Conservation (phyloP, 1,140 invertebrate species). For the Rhyacophila brunnea region DNA sequence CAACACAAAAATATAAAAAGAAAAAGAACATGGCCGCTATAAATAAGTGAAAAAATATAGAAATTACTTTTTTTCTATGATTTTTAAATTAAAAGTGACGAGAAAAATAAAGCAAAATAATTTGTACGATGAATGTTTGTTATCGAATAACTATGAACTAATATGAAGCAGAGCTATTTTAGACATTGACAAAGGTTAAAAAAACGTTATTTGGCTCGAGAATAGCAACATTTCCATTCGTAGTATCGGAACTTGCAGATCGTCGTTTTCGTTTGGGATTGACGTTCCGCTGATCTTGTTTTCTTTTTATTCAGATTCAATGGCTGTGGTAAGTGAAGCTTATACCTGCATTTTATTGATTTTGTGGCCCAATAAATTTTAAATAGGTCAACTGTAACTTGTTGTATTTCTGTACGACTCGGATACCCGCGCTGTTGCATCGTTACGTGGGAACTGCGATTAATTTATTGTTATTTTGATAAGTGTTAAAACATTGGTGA, state of each 20-base stretch:
- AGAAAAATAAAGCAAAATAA: no score
- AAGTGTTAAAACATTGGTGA: constrained; percentile 6
- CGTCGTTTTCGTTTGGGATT: constrained; percentile 13
- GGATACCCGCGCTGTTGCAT: background rate
- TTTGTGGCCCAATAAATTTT: constrained; percentile 6
- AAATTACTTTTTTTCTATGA: no score
- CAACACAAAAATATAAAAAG: no score
- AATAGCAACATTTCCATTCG: constrained; percentile 14
- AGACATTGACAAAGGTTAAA: background rate
- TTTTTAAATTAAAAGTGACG: no score
- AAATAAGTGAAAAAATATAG: no score
- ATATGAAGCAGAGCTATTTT: background rate
- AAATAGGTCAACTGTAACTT: constrained; percentile 9
- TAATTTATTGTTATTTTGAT: constrained; percentile 3
- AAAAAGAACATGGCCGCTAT: no score
- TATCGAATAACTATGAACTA: no score
- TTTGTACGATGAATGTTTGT: no score
- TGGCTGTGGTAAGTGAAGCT: constrained; percentile 23
- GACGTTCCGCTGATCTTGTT: constrained; percentile 28
- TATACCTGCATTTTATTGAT: constrained; percentile 24
- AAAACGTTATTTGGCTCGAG: background rate
- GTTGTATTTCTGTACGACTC: background rate
- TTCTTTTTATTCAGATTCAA: constrained; percentile 29
- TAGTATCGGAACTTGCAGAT: constrained; percentile 16
- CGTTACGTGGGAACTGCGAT: background rate